Evolutionary conservation across 2,888 invertebrate genomes (phyloP).

Genomic region (Empis stercorea): DNA sequence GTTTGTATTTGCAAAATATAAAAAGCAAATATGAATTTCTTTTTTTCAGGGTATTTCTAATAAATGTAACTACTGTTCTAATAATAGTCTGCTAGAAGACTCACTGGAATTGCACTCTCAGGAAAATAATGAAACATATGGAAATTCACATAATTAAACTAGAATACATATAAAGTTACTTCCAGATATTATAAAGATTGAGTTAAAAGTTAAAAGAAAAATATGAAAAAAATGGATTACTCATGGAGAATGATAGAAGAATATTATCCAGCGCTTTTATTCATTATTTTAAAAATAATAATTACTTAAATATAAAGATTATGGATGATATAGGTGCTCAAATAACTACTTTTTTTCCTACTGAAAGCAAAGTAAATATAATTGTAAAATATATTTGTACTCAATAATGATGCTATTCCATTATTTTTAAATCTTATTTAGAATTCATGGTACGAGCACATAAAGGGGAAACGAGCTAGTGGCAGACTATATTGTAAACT

Average conservation of each 20-base stretch:
- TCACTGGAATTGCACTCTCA: too few relatives aligned
- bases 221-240: not conserved
- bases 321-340: not conserved
- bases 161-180: not conserved
- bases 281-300: not conserved
- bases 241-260: not conserved
- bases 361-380: not conserved
- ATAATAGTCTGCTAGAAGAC: too few relatives aligned
- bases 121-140: too few relatives aligned
- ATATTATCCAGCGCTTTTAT: not conserved
- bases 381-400: not conserved
- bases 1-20: not conserved
- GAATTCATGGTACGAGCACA: not conserved
- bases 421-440: not conserved
- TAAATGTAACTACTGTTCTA: too few relatives aligned
- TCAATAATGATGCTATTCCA: not conserved
- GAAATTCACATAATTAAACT: too few relatives aligned
- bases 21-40: too few relatives aligned
- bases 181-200: not conserved
- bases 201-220: not conserved
- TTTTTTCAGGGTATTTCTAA: too few relatives aligned
- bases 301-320: not conserved
- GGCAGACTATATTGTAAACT: not conserved
- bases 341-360: not conserved
- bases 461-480: not conserved